Conservation (phyloP, 1,140 invertebrate genomes). For the Platorchestia sp. region DNA sequence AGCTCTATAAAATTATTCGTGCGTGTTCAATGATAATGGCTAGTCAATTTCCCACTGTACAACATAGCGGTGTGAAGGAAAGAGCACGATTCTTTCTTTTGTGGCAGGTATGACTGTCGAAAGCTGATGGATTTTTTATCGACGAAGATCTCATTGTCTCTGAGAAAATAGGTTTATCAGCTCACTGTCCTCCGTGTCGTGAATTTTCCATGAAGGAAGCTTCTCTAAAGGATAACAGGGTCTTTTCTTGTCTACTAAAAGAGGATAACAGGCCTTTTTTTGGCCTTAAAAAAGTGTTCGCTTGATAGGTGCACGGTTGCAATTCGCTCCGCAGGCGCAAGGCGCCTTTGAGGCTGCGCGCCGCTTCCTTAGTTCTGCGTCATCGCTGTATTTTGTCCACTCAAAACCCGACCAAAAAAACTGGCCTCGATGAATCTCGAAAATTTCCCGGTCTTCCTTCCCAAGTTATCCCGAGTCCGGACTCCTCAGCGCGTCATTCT, state of each 20-base stretch:
- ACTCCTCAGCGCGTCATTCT: background rate
- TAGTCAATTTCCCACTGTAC: background rate
- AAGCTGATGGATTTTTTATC: constrained; percentile 2
- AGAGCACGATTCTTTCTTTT: background rate
- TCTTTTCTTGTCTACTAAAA: constrained; percentile 14
- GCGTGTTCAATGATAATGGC: background rate
- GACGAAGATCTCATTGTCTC: background rate
- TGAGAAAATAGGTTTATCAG: constrained; percentile 23
- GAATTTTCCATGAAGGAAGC: constrained; percentile 14
- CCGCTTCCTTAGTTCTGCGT: constrained; percentile 5
- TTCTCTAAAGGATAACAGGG: constrained; percentile 27
- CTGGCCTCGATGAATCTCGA: background rate
- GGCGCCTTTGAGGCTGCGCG: background rate
- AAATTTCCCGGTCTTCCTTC: background rate
- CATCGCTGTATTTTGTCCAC: background rate
- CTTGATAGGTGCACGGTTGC: constrained; percentile 18
- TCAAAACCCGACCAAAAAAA: background rate
- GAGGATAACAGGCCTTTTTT: background rate
- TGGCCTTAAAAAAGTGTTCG: background rate
- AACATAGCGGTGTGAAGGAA: background rate
- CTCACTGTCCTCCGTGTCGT: constrained; percentile 30
- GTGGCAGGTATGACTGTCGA: constrained; percentile 14
- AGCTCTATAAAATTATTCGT: background rate
- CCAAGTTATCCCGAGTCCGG: background rate
- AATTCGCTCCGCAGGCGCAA: constrained; percentile 11